Evolutionary conservation across 2,113 vertebrate species (phyloP).

Genomic region (Melanerpes formicivorus): DNA sequence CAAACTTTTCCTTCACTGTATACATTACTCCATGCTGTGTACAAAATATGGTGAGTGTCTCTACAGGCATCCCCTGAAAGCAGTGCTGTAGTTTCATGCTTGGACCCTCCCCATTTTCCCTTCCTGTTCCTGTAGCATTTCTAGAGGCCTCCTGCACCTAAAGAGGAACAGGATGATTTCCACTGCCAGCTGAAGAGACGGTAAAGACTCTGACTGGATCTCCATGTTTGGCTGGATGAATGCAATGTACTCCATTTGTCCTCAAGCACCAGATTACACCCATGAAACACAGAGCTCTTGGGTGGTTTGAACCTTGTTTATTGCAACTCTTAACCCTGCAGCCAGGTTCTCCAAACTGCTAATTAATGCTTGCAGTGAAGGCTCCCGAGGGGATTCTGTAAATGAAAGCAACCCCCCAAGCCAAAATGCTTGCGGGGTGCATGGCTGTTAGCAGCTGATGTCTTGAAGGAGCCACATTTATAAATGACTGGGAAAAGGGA

Average conservation of each 20-base stretch:
- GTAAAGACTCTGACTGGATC: neutral
- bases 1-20: neutral
- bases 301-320: neutral
- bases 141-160: neutral
- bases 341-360: neutral
- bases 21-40: neutral
- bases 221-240: neutral
- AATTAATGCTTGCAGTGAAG: neutral
- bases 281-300: rapidly evolving
- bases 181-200: neutral
- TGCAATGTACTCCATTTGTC: neutral
- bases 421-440: neutral
- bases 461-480: neutral
- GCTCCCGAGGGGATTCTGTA: neutral
- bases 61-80: neutral
- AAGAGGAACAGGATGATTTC: neutral
- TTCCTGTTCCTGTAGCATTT: neutral
- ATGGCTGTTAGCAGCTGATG: neutral
- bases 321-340: neutral
- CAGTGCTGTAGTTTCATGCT: neutral
- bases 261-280: neutral
- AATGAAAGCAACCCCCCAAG: neutral
- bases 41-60: neutral
- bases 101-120: neutral
- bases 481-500: neutral